A percentile compares a stretch with the other conserved stretches of the same genome.
These are phyloP conservation scores for Acronicta psi DNA, from an alignment of 2,888 invertebrate species.

Conservation along the genomic window DNA sequence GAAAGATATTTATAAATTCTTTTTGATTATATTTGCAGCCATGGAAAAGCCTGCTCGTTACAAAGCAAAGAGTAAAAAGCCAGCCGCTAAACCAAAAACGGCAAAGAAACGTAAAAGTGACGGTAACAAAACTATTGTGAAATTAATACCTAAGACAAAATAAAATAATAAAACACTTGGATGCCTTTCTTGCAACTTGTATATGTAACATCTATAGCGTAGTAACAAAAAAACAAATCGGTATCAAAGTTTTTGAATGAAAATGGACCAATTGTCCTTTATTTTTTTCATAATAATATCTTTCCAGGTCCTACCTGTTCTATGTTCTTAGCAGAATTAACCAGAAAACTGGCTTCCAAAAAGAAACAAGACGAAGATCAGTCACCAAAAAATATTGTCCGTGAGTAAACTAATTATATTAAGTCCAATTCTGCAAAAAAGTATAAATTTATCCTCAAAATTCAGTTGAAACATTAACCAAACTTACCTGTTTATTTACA, in stretches of 20 bases:
- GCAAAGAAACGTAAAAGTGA: conserved; percentile 79
- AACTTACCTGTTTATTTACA: conserved; percentile 54
- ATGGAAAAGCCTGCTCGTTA: conserved; percentile 76
- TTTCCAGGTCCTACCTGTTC: conserved; percentile 80
- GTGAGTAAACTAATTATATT: conserved; percentile 64
- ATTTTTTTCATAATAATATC: too few relatives aligned
- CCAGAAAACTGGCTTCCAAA: conserved; percentile 74
- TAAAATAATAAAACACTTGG: too few relatives aligned
- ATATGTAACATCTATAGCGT: too few relatives aligned
- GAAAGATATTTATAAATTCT: neutral
- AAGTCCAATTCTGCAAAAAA: neutral
- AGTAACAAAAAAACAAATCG: too few relatives aligned
- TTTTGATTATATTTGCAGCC: conserved; percentile 53
- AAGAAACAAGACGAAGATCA: conserved; percentile 71
- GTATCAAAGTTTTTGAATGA: too few relatives aligned
- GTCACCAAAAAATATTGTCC: conserved; percentile 72
- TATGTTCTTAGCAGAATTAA: conserved; percentile 80
- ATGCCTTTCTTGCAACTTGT: too few relatives aligned
- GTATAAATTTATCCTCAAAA: too few relatives aligned
- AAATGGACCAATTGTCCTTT: too few relatives aligned
- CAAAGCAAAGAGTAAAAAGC: conserved; percentile 78
- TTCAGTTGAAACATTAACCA: too few relatives aligned
- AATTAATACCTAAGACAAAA: too few relatives aligned
- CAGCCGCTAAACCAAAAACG: conserved; percentile 71
- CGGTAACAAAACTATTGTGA: conserved; percentile 58